Base-by-base conservation (phyloP, 2,113 vertebrate genomes). In the Petromus typicus region DNA sequence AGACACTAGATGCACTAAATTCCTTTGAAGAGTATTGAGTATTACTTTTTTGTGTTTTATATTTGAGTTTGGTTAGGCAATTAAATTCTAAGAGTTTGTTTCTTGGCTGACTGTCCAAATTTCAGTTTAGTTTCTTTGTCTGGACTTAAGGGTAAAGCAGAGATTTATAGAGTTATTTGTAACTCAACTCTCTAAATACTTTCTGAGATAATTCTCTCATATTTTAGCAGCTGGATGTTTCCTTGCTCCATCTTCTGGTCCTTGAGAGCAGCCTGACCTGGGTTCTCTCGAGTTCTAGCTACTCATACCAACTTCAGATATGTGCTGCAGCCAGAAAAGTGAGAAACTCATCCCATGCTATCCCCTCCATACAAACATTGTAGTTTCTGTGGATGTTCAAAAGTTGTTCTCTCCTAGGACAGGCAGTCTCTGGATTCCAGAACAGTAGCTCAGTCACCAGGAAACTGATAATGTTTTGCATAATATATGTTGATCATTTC, bases 381-480 rank as follows among this genome's bases (percentile, higher is more conserved):
- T n/a, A n/a, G n/a, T n/a, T 85, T 92, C n/a, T 57, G 22, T 73
- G 51, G 11, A 56, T 63, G 57, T 88, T 79, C 73, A 32, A 73
- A 82, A 9, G 22, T 1, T 59, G 3, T 56, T 95, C 67, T 95
- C 43, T 96, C 64, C 25, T 0, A 59, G n/a, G n/a, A 80, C 17
- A 54, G 51, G 40, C n/a, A 59, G 16, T 88, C 51, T 51, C 61
- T 86, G 75, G 43, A 59, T 79, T 94, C 40, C 45, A 89, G n/a
- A 34, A 48, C 0, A 12, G 34, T 54, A 95, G 90, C 25, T 76
- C 37, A 37, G 48, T 66, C 37, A 93, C 63, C 6, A 18, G 45
- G 51, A 95, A 63, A 79, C 34, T 94, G 82, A 76, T 78, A 57
- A 84, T 79, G 30, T 25, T 90, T 90, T 91, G 61, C 63, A 79